A percentile compares a stretch with the other conserved stretches of the same genome.
These are phyloP conservation scores for Horisme vitalbata DNA, from an alignment of 2,888 invertebrate species.

Conservation along the genomic window DNA sequence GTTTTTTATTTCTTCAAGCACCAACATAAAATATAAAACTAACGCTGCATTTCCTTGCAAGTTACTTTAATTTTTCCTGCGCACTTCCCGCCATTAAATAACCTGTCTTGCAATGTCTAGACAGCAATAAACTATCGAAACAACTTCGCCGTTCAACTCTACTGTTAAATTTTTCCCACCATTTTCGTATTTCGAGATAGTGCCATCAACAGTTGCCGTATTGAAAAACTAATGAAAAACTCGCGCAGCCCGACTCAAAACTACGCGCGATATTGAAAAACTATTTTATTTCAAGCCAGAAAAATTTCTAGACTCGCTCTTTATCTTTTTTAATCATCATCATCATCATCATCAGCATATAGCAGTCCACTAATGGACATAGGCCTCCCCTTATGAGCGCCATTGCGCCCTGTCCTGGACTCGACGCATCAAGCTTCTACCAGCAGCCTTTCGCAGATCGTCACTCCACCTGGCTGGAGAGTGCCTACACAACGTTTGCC, in stretches of 20 bases:
- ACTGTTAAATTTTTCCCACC: slow-evolving; percentile 28
- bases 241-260: slow-evolving; percentile 46
- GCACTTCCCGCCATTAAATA: slow-evolving; percentile 10
- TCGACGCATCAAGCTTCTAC: too few species aligned
- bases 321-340: too few species aligned
- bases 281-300: slow-evolving; percentile 55
- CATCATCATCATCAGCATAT: too few species aligned
- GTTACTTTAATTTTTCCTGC: not conserved
- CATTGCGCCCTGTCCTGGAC: too few species aligned
- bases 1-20: too few species aligned
- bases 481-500: too few species aligned
- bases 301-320: slow-evolving; percentile 25
- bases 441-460: too few species aligned
- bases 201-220: slow-evolving; percentile 45
- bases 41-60: too few species aligned
- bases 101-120: slow-evolving; percentile 8
- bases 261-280: slow-evolving; percentile 62
- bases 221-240: slow-evolving; percentile 67
- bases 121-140: slow-evolving; percentile 18
- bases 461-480: too few species aligned
- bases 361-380: too few species aligned
- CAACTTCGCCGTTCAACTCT: slow-evolving; percentile 22
- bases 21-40: too few species aligned
- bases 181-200: slow-evolving; percentile 36
- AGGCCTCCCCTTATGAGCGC: too few species aligned